Evolutionary conservation across 1,140 invertebrate genomes (phyloP).

Genomic region (Magallana ariakensis): DNA sequence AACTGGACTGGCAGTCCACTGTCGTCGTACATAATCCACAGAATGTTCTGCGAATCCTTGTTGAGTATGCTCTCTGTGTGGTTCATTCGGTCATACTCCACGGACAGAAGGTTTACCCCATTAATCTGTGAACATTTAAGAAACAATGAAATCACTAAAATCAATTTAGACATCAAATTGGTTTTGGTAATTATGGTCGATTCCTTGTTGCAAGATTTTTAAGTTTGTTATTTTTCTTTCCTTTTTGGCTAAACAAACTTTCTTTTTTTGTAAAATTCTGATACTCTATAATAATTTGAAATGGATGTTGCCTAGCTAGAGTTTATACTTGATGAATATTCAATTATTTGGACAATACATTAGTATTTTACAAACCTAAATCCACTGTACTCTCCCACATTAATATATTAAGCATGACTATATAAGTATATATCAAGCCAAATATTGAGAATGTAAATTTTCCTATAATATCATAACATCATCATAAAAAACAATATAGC

Average conservation of each 20-base stretch:
- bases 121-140: conserved; percentile 74
- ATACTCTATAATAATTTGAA: no score
- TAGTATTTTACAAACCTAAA: not conserved
- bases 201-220: no score
- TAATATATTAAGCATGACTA: no score
- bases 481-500: not conserved
- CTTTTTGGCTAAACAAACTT: no score
- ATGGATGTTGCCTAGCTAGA: no score
- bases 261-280: no score
- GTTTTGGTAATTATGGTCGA: no score
- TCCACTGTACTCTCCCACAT: no score
- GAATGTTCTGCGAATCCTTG: conserved; percentile 87
- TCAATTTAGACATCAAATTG: not conserved
- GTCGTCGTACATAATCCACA: conserved; percentile 92
- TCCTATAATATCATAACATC: not conserved
- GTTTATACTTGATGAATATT: not conserved
- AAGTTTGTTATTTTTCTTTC: no score
- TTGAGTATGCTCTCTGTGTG: conserved; percentile 94
- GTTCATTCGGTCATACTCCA: conserved; percentile 94
- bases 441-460: not conserved
- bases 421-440: no score
- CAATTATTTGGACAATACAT: not conserved
- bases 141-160: not conserved
- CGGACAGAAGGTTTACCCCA: conserved; percentile 92
- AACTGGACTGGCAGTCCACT: conserved; percentile 87